Evolutionary conservation across 2,888 invertebrate species (phyloP), one percentile per base, ranked within the genome.

Genomic region (Caenorhabditis uteleia): DNA sequence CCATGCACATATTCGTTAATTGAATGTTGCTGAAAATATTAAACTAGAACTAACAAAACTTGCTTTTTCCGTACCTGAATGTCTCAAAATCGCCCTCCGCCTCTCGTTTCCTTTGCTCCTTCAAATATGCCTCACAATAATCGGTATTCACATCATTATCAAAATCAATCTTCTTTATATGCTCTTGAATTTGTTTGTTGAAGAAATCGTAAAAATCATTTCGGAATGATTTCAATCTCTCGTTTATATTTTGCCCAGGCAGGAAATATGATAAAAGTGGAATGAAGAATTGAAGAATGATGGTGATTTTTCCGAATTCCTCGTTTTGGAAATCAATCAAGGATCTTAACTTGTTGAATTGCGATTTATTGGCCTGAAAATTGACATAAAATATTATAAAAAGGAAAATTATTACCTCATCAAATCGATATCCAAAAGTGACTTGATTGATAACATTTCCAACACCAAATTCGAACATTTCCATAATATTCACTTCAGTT

Each of bases 361-460:
- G n/a, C n/a, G n/a, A n/a, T n/a, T n/a, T n/a, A n/a, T n/a, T n/a
- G n/a, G n/a, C n/a, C n/a, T n/a, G n/a, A n/a, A n/a, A n/a, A n/a
- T n/a, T n/a, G n/a, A n/a, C n/a, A n/a, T n/a, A n/a, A n/a, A n/a
- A n/a, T n/a, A n/a, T n/a, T n/a, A n/a, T n/a, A n/a, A n/a, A n/a
- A n/a, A n/a, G n/a, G n/a, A n/a, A n/a, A n/a, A n/a, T n/a, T n/a
- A n/a, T n/a, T 6, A 66, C 66, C 53, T 54, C 64, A 48, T 57
- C 60, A 47, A 70, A 70, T 20, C 70, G 50, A 39, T 68, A 70
- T 16, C 70, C 70, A 36, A 68, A 70, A 8, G 61, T 34, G 38
- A 68, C 46, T 39, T 70, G 66, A 48, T 70, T 70, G 36, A 70
- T 68, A 5, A 70, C 60, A 51, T 59, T 64, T n/a, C 58, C 70